Percentiles rank a stretch among this genome's conserved stretches.
These are phyloP conservation scores for Mesitornis unicolor DNA, from an alignment of 2,113 vertebrate species.

Conservation along the genomic window DNA sequence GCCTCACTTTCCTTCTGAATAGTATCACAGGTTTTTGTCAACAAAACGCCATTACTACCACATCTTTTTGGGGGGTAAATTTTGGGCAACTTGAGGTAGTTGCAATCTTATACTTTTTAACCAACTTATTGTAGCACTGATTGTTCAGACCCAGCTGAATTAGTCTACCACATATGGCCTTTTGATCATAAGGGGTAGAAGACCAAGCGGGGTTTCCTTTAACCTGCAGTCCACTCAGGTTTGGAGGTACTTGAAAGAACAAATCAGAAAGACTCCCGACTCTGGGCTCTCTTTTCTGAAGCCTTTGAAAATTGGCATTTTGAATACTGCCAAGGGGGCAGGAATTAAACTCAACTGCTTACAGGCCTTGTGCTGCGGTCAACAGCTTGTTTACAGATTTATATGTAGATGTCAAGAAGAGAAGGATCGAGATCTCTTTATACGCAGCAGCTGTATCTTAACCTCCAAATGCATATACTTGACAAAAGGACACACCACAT, in stretches of 20 bases:
- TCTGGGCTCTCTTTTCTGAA: neutral
- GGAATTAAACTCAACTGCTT: neutral
- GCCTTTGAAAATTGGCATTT: neutral
- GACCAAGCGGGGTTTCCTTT: neutral
- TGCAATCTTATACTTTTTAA: neutral
- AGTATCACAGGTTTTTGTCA: neutral
- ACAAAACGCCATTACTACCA: neutral
- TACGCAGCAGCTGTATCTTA: neutral
- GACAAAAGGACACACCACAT: neutral
- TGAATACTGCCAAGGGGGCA: neutral
- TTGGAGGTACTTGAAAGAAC: neutral
- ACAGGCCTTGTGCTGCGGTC: neutral
- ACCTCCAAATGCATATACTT: neutral
- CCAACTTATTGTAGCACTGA: neutral
- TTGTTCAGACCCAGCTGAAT: neutral
- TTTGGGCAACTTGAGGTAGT: neutral
- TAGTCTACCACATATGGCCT: fast-evolving
- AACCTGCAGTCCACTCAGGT: neutral
- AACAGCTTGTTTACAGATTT: neutral
- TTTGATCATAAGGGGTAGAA: neutral
- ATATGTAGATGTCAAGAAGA: neutral
- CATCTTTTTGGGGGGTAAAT: fast-evolving
- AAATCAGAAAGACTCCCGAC: neutral
- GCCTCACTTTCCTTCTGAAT: neutral
- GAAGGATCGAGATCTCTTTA: neutral